Evolutionary conservation across 2,797 vertebrate genomes (phyloP).

Genomic region (Falco novaeseelandiae): DNA sequence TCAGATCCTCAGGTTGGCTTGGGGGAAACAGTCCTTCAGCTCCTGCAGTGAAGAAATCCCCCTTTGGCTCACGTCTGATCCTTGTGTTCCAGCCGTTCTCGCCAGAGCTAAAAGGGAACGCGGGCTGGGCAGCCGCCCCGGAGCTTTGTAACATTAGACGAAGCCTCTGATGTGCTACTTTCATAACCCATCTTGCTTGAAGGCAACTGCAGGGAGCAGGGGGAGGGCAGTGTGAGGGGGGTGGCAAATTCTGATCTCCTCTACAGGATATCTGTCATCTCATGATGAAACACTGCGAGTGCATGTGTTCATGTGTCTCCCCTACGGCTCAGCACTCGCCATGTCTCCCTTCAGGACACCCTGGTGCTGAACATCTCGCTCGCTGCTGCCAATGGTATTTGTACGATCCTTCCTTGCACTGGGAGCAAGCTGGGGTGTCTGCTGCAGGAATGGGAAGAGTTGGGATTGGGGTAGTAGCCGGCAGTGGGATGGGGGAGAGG

Average conservation of each 20-base stretch:
- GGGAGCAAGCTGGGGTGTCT: not conserved
- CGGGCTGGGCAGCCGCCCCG: not conserved
- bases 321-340: fast-evolving
- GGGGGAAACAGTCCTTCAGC: not conserved
- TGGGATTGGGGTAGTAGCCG: not conserved
- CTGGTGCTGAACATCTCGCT: not conserved
- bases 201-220: not conserved
- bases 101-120: not conserved
- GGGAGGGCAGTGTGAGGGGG: not conserved
- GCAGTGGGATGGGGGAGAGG: not conserved
- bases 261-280: not conserved
- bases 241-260: not conserved
- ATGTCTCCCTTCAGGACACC: not conserved
- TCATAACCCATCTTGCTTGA: not conserved
- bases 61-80: fast-evolving
- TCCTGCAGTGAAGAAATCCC: not conserved
- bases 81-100: not conserved
- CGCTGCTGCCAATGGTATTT: not conserved
- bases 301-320: not conserved
- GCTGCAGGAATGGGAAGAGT: not conserved
- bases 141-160: not conserved
- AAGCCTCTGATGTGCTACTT: not conserved
- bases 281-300: fast-evolving
- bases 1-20: not conserved
- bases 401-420: fast-evolving